Base-by-base conservation (phyloP, 2,797 vertebrate species). In the Brachyalestes nurse region DNA sequence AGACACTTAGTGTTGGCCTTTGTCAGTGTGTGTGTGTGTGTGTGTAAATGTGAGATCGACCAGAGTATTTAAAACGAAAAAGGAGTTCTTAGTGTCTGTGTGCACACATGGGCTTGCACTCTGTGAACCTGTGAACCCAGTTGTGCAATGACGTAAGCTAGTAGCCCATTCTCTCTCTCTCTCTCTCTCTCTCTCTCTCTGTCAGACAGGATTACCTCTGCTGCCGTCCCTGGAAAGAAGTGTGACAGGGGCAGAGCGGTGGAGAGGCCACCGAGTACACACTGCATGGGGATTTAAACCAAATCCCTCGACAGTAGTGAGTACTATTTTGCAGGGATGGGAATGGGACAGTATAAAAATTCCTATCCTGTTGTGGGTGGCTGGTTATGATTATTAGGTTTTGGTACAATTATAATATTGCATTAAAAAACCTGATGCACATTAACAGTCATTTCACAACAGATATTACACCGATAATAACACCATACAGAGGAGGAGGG, bases 181-280 rank as follows among this genome's bases (percentile, higher is more conserved):
- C 34, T 61, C 47, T 25, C 45, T 53, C 40, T 65, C 60, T 77
- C 62, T 53, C 72, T 17, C 62, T 34, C 12, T 69, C 42, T 71
- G 16, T 76, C 73, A 62, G 51, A 67, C 51, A 38, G 51, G 64
- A 78, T 78, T 69, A 70, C 76, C n/a, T 70, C 40, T 60, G 65
- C 51, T 60, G 34, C 76, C 55, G 10, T 77, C 66, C 62, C 40
- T 55, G 42, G 75, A 77, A 51, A 69, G 57, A 38, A 57, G 45
- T 47, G 42, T 16, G 72, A 38, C n/a, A 13, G 66, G n/a, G 67
- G 17, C 25, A 19, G 28, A 38, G 61, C 5, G 42, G 42, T n/a
- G 67, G 42, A 49, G 67, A 45, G 21, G 51, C 47, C 9, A 25
- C 2, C 16, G 67, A 49, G 45, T 49, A 25, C 51, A 25, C 51